phyloP scores from a whole-genome alignment of 2,888 invertebrate species.

The Dascillus cervinus region DNA sequence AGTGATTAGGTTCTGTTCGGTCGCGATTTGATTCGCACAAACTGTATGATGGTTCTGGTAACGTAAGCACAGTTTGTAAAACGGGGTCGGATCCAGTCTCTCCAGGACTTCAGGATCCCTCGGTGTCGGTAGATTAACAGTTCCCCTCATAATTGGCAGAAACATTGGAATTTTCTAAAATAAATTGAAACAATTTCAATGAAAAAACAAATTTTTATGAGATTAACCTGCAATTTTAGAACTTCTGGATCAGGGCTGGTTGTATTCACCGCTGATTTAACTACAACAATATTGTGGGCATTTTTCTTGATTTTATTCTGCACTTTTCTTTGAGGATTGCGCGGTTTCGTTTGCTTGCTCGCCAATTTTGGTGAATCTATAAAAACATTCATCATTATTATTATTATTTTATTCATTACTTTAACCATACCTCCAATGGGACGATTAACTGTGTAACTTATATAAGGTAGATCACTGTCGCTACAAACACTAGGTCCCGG shows the following conservation, averaged over 20 bases:
- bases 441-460: slow-evolving; percentile 82
- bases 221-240: slow-evolving; percentile 56
- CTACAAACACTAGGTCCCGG: slow-evolving; percentile 85
- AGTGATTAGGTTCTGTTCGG: slow-evolving; percentile 69
- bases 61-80: slow-evolving; percentile 67
- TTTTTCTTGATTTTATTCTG: slow-evolving; percentile 44
- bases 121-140: slow-evolving; percentile 75
- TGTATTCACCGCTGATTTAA: slow-evolving; percentile 61
- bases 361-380: slow-evolving; percentile 77
- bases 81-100: slow-evolving; percentile 54
- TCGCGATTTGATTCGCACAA: slow-evolving; percentile 73
- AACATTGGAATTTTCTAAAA: slow-evolving; percentile 79
- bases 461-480: slow-evolving; percentile 82
- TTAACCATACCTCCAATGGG: slow-evolving; percentile 67
- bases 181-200: background rate
- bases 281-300: slow-evolving; percentile 72
- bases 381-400: slow-evolving; percentile 10
- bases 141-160: slow-evolving; percentile 85
- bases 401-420: slow-evolving; percentile 1
- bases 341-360: slow-evolving; percentile 46
- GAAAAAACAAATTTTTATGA: too few relatives aligned
- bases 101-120: slow-evolving; percentile 84
- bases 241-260: slow-evolving; percentile 68
- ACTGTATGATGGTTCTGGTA: slow-evolving; percentile 80
- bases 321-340: slow-evolving; percentile 33